phyloP scores from a whole-genome alignment of 2,888 invertebrate species.

The Buathra laborator region DNA sequence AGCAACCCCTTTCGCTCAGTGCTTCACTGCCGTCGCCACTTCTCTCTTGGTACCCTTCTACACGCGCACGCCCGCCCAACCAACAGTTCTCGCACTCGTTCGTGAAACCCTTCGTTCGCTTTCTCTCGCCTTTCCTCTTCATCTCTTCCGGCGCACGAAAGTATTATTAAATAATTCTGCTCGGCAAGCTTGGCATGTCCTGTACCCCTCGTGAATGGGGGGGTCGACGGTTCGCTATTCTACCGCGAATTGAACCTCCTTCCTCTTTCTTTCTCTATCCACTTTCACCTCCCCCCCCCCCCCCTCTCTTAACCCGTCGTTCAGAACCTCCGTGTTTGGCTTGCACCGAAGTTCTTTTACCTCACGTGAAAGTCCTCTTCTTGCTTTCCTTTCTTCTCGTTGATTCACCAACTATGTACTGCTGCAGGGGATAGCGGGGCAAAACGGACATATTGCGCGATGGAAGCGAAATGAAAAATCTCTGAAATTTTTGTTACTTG shows the following conservation, averaged over 20 bases:
- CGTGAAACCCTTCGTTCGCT: constrained; percentile 27
- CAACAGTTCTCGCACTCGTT: constrained; percentile 26
- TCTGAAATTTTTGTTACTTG: too few species aligned
- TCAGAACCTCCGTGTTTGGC: constrained; percentile 38
- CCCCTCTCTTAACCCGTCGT: neutral
- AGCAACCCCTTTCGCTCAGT: constrained; percentile 29
- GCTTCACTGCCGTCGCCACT: constrained; percentile 15
- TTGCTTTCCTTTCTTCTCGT: constrained; percentile 16
- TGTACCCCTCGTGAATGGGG: constrained; percentile 23
- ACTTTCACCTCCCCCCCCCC: neutral
- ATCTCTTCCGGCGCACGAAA: constrained; percentile 55
- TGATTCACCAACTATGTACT: constrained; percentile 11
- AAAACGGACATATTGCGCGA: too few species aligned
- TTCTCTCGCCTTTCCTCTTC: constrained; percentile 36
- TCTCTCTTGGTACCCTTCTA: constrained; percentile 26
- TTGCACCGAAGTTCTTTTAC: constrained; percentile 32
- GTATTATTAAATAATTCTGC: constrained; percentile 75
- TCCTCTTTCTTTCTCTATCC: constrained; percentile 51
- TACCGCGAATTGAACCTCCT: constrained; percentile 66
- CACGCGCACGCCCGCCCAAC: neutral
- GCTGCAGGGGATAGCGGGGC: neutral
- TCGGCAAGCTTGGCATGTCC: constrained; percentile 70
- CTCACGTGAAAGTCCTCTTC: constrained; percentile 53
- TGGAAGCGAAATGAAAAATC: too few species aligned
- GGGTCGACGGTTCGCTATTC: constrained; percentile 27